Base-by-base conservation (phyloP, 2,888 invertebrate genomes). In the Diabrotica balteata region DNA sequence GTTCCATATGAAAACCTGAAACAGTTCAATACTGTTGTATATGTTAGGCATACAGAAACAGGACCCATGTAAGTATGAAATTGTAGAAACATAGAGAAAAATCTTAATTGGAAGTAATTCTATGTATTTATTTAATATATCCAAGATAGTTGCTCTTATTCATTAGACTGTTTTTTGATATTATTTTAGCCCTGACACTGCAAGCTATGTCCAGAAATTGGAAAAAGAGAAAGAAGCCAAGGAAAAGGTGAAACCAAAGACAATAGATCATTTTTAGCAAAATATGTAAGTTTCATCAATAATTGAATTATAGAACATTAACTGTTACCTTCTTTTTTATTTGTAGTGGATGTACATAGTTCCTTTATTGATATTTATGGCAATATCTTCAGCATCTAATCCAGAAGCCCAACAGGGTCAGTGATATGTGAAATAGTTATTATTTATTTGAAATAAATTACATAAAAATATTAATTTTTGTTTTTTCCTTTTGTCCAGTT, bases 271-370 rank as follows among this genome's bases (percentile, higher is more conserved):
- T 98, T 98, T 85, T 88, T 98, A 75, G 95, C 95, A 4, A 98
- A 97, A 97, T 98, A 98, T 87, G 97, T 97, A 88, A 91, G 95
- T 86, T 71, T 62, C 8, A 7, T 44, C 43, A 61, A 67, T 32
- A 7, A 2, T 32, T 5, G 32, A 32, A 66, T n/a, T 53, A 8
- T 46, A 8, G 17, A 17, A 10, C 9, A 60, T 17, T 32, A 10
- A 57, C n/a, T 55, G 51, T 51, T 61, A 9, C 9, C 59, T 49
- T 51, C 51, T 44, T 54, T 17, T 8, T 59, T 72, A 76, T 83
- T 93, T 90, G 74, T 88, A 97, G 97, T 98, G 98, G 98, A 98
- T 98, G 96, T 98, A 98, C 85, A 96, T 98, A 77, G 93, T 98
- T 54, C 97, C 98, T 7, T 90, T 96, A 45, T 92, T 95, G 59